Evolutionary conservation across 1,140 invertebrate genomes (phyloP).

Genomic region (Dinothrombium tinctorium): DNA sequence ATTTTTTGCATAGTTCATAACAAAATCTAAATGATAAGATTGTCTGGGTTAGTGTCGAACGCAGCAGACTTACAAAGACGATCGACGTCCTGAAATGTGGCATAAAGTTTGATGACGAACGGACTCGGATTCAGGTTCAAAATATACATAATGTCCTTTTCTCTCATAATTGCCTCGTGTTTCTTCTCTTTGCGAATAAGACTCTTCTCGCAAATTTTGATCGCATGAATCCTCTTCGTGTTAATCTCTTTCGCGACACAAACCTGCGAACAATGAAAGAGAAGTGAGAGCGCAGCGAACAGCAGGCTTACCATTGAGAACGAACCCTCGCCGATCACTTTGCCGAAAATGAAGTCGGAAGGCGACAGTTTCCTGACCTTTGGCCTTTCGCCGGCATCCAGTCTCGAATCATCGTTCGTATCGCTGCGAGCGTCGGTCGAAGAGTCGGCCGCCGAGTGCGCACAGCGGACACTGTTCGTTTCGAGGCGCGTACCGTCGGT

Average conservation of each 20-base stretch:
- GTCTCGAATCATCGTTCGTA: no score
- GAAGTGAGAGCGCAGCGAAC: background rate
- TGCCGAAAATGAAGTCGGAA: conserved; percentile 3
- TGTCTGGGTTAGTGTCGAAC: background rate
- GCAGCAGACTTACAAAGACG: conserved; percentile 39
- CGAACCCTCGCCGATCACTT: conserved; percentile 3
- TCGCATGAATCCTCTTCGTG: conserved; percentile 69
- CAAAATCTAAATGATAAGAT: conserved; percentile 42
- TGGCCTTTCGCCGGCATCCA: no score
- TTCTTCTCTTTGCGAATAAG: conserved; percentile 81
- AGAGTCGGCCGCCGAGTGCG: no score
- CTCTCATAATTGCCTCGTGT: conserved; percentile 68
- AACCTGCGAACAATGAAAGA: background rate
- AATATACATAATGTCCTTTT: conserved; percentile 66
- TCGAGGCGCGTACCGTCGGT: no score
- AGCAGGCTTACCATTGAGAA: conserved; percentile 3
- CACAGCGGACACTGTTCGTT: no score
- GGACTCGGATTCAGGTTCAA: conserved; percentile 33
- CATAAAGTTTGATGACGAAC: conserved; percentile 79
- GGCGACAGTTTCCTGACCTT: no score
- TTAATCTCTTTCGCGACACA: conserved; percentile 28
- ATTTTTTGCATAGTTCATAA: conserved; percentile 77
- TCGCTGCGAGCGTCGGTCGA: no score
- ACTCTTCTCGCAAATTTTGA: conserved; percentile 84
- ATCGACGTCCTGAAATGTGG: conserved; percentile 83